Evolutionary conservation across 2,797 vertebrate genomes (phyloP).

Genomic region (Thripadectes ignobilis): DNA sequence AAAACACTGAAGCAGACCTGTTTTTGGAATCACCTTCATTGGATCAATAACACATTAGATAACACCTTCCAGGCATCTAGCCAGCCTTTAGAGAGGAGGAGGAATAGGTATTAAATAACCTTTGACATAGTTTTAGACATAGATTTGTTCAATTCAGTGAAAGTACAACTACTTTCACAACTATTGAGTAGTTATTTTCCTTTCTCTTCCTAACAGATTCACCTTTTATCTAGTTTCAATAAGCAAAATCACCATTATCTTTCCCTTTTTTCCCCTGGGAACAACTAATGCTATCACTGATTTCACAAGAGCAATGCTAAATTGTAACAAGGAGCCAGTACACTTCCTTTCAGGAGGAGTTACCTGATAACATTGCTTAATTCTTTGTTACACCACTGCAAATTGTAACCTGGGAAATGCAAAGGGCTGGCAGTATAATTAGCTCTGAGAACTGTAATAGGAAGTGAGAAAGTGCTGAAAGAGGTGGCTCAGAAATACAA

Average conservation of each 20-base stretch:
- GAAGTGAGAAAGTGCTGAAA: neutral
- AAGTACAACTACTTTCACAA: neutral
- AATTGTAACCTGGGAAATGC: conserved; percentile 1
- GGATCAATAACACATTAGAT: neutral
- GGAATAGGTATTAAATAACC: neutral
- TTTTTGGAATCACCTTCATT: neutral
- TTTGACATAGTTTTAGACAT: neutral
- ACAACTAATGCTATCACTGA: neutral
- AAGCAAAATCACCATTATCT: neutral
- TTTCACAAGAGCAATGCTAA: neutral
- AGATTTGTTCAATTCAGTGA: neutral
- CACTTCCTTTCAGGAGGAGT: neutral
- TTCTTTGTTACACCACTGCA: neutral
- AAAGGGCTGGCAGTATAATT: neutral
- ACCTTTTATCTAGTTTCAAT: neutral
- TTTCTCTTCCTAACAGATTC: neutral
- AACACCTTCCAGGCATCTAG: neutral
- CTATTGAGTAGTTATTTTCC: neutral
- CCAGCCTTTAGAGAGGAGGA: neutral
- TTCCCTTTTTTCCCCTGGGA: neutral
- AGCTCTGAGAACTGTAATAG: neutral
- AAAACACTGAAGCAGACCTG: neutral
- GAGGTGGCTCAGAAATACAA: neutral
- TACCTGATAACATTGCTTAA: neutral
- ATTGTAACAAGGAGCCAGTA: neutral